Conservation (phyloP, 1,140 invertebrate species). For the Mylabris phalerata region DNA sequence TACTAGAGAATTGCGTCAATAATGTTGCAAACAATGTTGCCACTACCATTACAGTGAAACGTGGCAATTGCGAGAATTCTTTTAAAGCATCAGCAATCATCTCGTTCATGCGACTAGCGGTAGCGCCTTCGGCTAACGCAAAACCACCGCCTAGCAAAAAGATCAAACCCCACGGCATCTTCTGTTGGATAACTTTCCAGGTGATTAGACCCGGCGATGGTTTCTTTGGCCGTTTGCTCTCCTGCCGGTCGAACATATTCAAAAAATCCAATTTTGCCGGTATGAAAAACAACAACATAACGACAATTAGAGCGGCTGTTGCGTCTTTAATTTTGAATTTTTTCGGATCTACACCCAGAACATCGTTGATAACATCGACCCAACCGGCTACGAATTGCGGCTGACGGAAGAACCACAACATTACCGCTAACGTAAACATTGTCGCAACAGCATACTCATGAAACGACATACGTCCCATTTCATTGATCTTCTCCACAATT, state of each 20-base stretch:
- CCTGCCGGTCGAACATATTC: slow-evolving; percentile 54
- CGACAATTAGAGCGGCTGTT: slow-evolving; percentile 72
- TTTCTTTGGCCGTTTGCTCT: slow-evolving; percentile 51
- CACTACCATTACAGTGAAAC: slow-evolving; percentile 51
- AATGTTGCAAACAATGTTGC: slow-evolving; percentile 49
- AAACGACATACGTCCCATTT: slow-evolving; percentile 71
- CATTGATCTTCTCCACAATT: slow-evolving; percentile 64
- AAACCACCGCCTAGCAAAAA: slow-evolving; percentile 71
- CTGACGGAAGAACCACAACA: slow-evolving; percentile 83
- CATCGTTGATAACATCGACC: slow-evolving; percentile 54
- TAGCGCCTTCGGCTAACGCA: slow-evolving; percentile 76
- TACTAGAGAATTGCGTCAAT: slow-evolving; percentile 77
- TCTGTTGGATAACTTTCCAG: slow-evolving; percentile 72
- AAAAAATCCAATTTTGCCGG: slow-evolving; percentile 70
- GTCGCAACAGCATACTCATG: slow-evolving; percentile 70
- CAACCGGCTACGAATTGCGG: slow-evolving; percentile 79
- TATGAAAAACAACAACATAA: slow-evolving; percentile 72
- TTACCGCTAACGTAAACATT: slow-evolving; percentile 70
- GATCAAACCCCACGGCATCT: slow-evolving; percentile 71
- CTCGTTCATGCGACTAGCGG: slow-evolving; percentile 66
- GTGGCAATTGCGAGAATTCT: slow-evolving; percentile 48
- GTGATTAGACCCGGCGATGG: slow-evolving; percentile 61
- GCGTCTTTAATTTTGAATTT: slow-evolving; percentile 55
- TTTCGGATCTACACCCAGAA: slow-evolving; percentile 25
- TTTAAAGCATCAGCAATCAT: slow-evolving; percentile 62